These are phyloP conservation scores for Zaprionus bogoriensis DNA, from an alignment of 2,888 invertebrate genomes.

Conservation along the genomic window DNA sequence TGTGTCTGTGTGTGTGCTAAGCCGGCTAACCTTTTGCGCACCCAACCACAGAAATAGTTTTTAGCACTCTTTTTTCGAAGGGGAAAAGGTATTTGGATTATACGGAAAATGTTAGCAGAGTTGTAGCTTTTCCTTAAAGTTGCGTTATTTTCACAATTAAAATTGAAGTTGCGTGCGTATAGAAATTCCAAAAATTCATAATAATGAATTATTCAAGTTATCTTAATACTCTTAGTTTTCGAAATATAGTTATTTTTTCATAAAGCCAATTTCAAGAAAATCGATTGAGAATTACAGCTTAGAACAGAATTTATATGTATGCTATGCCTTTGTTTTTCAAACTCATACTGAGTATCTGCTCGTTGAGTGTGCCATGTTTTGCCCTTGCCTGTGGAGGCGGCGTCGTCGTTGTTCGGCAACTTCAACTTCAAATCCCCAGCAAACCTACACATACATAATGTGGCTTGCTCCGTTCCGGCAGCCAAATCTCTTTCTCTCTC, in stretches of 20 bases:
- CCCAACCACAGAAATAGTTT: slow-evolving; percentile 22
- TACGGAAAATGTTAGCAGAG: neutral
- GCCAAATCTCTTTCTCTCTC: slow-evolving; percentile 19
- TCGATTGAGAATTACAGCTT: neutral
- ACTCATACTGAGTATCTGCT: slow-evolving; percentile 13
- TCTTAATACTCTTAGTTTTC: too few species aligned
- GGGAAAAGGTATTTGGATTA: neutral
- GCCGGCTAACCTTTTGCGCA: slow-evolving; percentile 28
- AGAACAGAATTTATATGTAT: neutral
- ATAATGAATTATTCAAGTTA: too few species aligned
- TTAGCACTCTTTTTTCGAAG: slow-evolving; percentile 13
- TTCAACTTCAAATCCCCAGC: slow-evolving; percentile 35
- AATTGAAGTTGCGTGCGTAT: too few species aligned
- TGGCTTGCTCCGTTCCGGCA: slow-evolving; percentile 29
- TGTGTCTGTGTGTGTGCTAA: slow-evolving; percentile 20
- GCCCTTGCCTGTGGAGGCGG: slow-evolving; percentile 16
- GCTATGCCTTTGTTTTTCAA: neutral
- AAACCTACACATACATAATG: slow-evolving; percentile 41
- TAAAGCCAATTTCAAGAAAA: neutral
- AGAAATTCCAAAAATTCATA: too few species aligned
- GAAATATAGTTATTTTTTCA: too few species aligned
- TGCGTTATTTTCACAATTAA: too few species aligned
- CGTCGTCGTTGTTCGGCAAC: slow-evolving; percentile 19
- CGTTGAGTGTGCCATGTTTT: neutral
- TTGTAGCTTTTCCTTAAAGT: too few species aligned